Evolutionary conservation across 1,140 invertebrate genomes (phyloP).

Genomic region (Atopsyche davidsoni): DNA sequence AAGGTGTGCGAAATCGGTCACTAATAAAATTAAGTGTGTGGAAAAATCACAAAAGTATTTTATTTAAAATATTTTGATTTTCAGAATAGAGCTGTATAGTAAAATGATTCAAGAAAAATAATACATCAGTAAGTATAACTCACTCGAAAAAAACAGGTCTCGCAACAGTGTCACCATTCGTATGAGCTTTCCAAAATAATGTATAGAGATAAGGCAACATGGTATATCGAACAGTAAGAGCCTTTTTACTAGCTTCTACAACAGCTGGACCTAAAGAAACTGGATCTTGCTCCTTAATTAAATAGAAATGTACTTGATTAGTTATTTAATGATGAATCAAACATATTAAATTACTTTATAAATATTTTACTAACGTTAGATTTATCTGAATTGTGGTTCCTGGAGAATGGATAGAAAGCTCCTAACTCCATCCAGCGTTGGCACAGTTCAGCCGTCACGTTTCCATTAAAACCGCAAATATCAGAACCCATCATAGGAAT

Average conservation of each 20-base stretch:
- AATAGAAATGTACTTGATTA: conserved; percentile 16
- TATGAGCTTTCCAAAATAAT: conserved; percentile 68
- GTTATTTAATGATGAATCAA: not conserved
- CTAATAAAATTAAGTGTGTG: no score
- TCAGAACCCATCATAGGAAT: conserved; percentile 83
- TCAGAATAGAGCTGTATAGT: conserved; percentile 4
- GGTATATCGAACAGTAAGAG: conserved; percentile 63
- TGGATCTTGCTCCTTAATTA: conserved; percentile 70
- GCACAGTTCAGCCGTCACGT: conserved; percentile 69
- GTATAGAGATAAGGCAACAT: conserved; percentile 80
- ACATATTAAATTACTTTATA: not conserved
- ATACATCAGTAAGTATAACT: no score
- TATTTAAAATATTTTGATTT: not conserved
- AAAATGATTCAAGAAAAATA: conserved; percentile 8
- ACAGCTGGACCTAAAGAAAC: conserved; percentile 63
- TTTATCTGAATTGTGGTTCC: conserved; percentile 77
- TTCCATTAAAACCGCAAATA: conserved; percentile 81
- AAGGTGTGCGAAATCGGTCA: no score
- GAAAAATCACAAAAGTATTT: conserved; percentile 7
- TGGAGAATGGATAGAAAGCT: conserved; percentile 80
- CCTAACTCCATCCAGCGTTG: conserved; percentile 78
- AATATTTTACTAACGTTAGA: conserved; percentile 52
- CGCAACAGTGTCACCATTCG: conserved; percentile 64
- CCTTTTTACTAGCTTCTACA: conserved; percentile 55
- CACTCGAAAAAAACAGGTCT: conserved; percentile 78